These are phyloP conservation scores for Trachelus tabidus DNA, from an alignment of 2,888 invertebrate species.

Conservation along the genomic window DNA sequence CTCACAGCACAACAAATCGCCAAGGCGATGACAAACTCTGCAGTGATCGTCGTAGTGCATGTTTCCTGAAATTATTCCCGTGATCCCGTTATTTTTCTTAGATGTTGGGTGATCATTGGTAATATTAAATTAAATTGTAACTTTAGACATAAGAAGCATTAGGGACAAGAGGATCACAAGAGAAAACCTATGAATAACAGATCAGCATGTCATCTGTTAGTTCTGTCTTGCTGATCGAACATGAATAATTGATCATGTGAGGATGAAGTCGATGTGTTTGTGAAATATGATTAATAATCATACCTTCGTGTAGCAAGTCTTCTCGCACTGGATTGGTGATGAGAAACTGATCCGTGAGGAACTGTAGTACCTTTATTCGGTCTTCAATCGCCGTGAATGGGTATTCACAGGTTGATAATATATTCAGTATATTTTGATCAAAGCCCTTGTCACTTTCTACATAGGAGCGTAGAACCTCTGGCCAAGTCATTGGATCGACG, in stretches of 20 bases:
- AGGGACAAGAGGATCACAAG: conserved; percentile 1
- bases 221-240: conserved; percentile 27
- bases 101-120: not conserved
- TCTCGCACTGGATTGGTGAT: conserved; percentile 93
- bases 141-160: not conserved
- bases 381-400: conserved; percentile 87
- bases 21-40: conserved; percentile 89
- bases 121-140: not conserved
- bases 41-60: conserved; percentile 95
- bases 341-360: conserved; percentile 94
- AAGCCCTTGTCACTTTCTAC: conserved; percentile 90
- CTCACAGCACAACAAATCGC: conserved; percentile 96
- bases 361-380: conserved; percentile 85
- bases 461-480: conserved; percentile 89
- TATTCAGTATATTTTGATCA: conserved; percentile 77
- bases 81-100: not conserved
- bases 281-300: conserved; percentile 29
- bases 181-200: not conserved
- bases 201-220: conserved; percentile 31
- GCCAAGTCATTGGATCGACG: conserved; percentile 96
- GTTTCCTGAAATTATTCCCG: conserved; percentile 68
- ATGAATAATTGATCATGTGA: not conserved
- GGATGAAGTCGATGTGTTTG: not conserved
- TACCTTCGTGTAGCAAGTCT: conserved; percentile 93
- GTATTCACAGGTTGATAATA: conserved; percentile 82